Percentiles rank a stretch among this genome's conserved stretches.
Conservation (phyloP, 2,888 invertebrate species). For the Drosophila cognata region DNA sequence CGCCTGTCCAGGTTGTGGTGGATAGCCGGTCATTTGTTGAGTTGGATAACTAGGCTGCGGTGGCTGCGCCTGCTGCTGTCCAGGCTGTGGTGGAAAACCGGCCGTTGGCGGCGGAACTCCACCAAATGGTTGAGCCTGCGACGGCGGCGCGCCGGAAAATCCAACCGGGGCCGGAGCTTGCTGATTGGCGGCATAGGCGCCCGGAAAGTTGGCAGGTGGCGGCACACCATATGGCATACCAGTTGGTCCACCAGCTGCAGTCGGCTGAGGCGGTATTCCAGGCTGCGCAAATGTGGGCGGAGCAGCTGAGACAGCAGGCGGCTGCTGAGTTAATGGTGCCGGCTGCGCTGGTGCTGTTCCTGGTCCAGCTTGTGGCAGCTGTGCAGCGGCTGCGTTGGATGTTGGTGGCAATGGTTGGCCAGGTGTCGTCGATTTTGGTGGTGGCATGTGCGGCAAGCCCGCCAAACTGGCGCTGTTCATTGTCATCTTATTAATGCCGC, state of each 20-base stretch:
- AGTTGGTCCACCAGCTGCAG: constrained; percentile 36
- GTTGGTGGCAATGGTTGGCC: constrained; percentile 39
- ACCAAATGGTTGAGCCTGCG: constrained; percentile 43
- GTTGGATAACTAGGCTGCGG: constrained; percentile 48
- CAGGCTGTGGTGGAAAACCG: constrained; percentile 68
- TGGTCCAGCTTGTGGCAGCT: constrained; percentile 7
- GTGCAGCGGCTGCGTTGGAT: constrained; percentile 27
- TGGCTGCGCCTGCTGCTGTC: constrained; percentile 31
- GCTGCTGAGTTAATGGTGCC: constrained; percentile 13
- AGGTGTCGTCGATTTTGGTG: constrained; percentile 65
- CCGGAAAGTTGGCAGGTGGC: constrained; percentile 48
- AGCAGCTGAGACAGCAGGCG: constrained; percentile 9
- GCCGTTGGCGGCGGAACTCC: constrained; percentile 25
- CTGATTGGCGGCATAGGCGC: constrained; percentile 36
- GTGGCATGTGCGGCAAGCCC: constrained; percentile 84
- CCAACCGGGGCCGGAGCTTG: constrained; percentile 14
- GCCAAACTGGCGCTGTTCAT: constrained; percentile 79
- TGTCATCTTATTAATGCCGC: constrained; percentile 80
- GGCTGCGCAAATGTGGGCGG: constrained; percentile 23
- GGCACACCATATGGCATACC: constrained; percentile 52
- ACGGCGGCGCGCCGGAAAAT: constrained; percentile 39
- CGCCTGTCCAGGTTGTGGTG: constrained; percentile 68
- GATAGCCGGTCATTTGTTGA: constrained; percentile 64
- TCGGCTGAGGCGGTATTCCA: constrained; percentile 34
- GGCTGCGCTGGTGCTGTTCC: constrained; percentile 13